phyloP scores from a whole-genome alignment of 2,113 vertebrate species.

The Cyphomyrus plagiostoma region DNA sequence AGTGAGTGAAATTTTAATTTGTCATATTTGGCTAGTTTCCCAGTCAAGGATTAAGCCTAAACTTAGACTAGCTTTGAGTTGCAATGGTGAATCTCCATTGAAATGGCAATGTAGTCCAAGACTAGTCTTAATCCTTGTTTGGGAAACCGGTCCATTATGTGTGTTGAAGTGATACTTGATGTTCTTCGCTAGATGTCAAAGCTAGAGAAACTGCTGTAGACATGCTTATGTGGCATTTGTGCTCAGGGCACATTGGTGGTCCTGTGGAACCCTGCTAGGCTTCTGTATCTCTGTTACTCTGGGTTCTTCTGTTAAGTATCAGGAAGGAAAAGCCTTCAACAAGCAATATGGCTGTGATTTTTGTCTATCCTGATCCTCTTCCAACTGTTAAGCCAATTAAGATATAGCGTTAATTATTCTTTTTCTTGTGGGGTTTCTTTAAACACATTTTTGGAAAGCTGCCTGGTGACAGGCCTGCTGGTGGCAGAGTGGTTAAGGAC shows the following conservation, averaged over 20 bases:
- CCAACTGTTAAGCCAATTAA: background rate
- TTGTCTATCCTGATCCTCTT: background rate
- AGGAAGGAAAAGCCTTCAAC: background rate
- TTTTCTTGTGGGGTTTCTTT: background rate
- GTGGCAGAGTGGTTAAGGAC: background rate
- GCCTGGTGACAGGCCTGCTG: background rate
- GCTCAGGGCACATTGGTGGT: background rate
- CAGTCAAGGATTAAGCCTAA: no score
- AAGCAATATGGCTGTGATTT: background rate
- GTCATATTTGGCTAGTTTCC: no score
- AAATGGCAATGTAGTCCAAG: no score
- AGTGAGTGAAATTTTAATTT: constrained; percentile 61
- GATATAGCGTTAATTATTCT: background rate
- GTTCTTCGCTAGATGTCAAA: background rate
- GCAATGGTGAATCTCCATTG: no score
- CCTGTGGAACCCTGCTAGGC: background rate
- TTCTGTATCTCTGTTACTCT: background rate
- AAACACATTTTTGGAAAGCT: background rate
- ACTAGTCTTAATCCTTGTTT: no score
- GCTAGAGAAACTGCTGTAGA: background rate
- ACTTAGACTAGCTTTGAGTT: no score
- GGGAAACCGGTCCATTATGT: background rate
- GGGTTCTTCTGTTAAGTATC: background rate
- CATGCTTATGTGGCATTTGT: background rate
- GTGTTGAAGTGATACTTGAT: background rate